These are phyloP conservation scores for Notarius quadriscutis DNA, from an alignment of 2,113 vertebrate species.

Conservation along the genomic window DNA sequence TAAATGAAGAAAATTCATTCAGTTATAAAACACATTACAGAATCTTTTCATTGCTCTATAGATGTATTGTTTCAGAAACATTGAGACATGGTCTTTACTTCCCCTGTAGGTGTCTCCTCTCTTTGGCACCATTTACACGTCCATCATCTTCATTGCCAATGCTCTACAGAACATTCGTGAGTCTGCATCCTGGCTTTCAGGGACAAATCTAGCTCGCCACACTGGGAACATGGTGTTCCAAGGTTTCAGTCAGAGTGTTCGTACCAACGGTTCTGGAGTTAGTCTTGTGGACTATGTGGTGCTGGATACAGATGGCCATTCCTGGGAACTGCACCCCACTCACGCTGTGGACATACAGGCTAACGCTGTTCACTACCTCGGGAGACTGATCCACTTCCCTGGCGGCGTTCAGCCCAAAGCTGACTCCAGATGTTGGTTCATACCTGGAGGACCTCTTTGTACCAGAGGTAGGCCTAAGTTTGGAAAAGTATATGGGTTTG, in stretches of 20 bases:
- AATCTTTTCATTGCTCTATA: not conserved
- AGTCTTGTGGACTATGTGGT: conserved; percentile 58
- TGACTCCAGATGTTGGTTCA: conserved; percentile 64
- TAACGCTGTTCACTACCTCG: conserved; percentile 54
- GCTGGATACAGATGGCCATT: conserved; percentile 58
- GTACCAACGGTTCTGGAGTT: conserved; percentile 52
- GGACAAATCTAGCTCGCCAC: conserved; percentile 61
- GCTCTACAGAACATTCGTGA: conserved; percentile 56
- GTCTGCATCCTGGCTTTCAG: conserved; percentile 64
- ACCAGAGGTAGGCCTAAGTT: conserved; percentile 54
- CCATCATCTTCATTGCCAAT: conserved; percentile 70
- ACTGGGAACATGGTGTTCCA: conserved; percentile 49
- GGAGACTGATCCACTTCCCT: conserved; percentile 59
- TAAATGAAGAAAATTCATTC: not conserved
- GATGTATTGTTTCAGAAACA: not conserved
- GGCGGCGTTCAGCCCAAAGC: conserved; percentile 53
- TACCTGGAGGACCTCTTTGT: conserved; percentile 54
- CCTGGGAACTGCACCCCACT: conserved; percentile 53
- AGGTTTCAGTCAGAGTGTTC: conserved; percentile 61
- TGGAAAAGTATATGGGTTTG: not conserved
- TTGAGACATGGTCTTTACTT: not conserved
- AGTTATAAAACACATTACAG: not conserved
- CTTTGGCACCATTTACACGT: conserved; percentile 80
- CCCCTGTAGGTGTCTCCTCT: conserved; percentile 75
- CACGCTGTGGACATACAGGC: conserved; percentile 55